Percentiles rank a stretch among this genome's conserved stretches.
phyloP scores from a whole-genome alignment of 2,888 invertebrate species.

The Nomada lathburiana region DNA sequence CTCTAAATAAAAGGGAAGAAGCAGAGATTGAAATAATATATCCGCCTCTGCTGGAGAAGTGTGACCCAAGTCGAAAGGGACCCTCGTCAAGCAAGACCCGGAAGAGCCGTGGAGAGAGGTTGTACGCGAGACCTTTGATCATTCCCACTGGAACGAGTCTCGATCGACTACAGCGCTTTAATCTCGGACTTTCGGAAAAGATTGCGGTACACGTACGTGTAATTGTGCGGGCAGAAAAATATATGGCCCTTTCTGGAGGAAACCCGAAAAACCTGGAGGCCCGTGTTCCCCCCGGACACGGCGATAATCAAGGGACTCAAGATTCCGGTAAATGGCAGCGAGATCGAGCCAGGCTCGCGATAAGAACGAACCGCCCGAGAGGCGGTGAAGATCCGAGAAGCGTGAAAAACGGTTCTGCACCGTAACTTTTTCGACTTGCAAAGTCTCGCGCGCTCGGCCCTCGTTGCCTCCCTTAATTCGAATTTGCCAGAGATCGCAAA shows the following conservation, averaged over 20 bases:
- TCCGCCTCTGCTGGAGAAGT: background rate
- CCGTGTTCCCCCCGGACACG: background rate
- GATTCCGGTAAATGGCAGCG: conserved; percentile 1
- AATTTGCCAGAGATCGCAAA: conserved; percentile 48
- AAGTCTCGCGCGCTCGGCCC: conserved; percentile 9
- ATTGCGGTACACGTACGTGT: background rate
- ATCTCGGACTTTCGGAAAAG: conserved; percentile 20
- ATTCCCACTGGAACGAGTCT: background rate
- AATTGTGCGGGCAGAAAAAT: background rate
- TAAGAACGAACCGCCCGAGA: conserved; percentile 14
- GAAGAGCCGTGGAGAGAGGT: conserved; percentile 30
- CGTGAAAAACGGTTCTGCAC: conserved; percentile 35
- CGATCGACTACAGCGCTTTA: conserved; percentile 8
- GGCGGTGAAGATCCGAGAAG: background rate
- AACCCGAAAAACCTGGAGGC: background rate
- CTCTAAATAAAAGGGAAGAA: background rate
- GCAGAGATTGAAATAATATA: background rate
- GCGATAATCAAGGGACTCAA: conserved; percentile 28
- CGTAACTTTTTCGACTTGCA: conserved; percentile 23
- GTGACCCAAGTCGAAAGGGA: conserved; percentile 24
- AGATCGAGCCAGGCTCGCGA: background rate
- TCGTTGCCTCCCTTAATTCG: conserved; percentile 42
- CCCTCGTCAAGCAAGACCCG: conserved; percentile 29
- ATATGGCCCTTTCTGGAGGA: background rate
- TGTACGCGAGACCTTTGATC: conserved; percentile 14